phyloP scores from a whole-genome alignment of 2,113 vertebrate species.

The Ophthalmolycus amberensis region DNA sequence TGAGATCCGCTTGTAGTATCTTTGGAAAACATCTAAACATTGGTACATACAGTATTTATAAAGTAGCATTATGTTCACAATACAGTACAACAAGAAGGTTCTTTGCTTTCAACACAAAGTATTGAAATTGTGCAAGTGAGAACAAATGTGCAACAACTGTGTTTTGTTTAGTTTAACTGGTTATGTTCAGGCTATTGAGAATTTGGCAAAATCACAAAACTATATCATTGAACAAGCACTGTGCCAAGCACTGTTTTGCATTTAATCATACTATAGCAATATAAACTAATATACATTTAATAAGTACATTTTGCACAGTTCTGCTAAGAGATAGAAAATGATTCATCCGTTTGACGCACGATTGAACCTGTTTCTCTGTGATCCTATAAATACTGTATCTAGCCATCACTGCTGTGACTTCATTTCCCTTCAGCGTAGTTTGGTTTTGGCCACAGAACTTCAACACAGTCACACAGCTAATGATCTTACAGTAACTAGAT shows the following conservation, averaged over 20 bases:
- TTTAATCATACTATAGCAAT: neutral
- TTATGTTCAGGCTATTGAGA: neutral
- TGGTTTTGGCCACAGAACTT: neutral
- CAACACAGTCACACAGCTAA: neutral
- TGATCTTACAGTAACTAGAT: neutral
- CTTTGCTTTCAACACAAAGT: constrained; percentile 18
- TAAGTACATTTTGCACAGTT: neutral
- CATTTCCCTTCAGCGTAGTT: constrained; percentile 8
- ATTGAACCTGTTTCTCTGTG: neutral
- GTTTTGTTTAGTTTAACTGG: neutral
- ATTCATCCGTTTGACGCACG: neutral
- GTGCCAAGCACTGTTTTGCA: too few species aligned
- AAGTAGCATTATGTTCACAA: neutral
- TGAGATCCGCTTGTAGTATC: neutral
- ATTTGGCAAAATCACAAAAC: neutral
- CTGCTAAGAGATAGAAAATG: neutral
- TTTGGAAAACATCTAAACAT: constrained; percentile 19
- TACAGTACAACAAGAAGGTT: constrained; percentile 35
- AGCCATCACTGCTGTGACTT: neutral
- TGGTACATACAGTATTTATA: constrained; percentile 2
- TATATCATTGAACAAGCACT: neutral
- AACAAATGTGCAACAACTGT: neutral
- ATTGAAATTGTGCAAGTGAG: constrained; percentile 20
- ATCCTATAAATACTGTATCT: constrained; percentile 8
- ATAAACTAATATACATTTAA: neutral